Base-by-base conservation (phyloP, 1,140 invertebrate species). In the Rhysida immarginata region DNA sequence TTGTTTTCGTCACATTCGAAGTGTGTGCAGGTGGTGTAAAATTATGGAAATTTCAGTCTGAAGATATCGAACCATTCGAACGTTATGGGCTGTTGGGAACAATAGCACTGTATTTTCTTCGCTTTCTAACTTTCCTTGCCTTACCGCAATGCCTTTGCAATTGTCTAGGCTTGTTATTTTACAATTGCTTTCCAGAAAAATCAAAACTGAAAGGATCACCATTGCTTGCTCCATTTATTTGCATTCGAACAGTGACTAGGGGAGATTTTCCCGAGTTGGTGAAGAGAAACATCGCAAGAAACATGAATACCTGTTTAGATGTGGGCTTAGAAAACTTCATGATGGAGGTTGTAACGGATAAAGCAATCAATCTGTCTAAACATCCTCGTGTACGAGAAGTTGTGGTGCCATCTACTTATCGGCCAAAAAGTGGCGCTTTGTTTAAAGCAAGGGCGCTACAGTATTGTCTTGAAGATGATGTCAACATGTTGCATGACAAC, bases 311-410 rank as follows among this genome's bases (percentile, higher is more conserved):
- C 46, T 97, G 94, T 66, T 72, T 83, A 51, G 83, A 90, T 65
- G 83, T 87, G 2, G 93, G 93, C 3, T 71, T 98, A 42, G 90
- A 96, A 69, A 96, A 97, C 69, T 99, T 96, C 66, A 81, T 96
- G 57, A 86, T 98, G 62, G 93, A 98, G 78, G 91, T 98, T 21
- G 94, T 97, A 0, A 95, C 91, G 13, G 95, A 98, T 67, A 94
- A 91, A 71, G 76, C 80, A 29, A 58, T 72, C 13, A 62, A 67
- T 54, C 71, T 82, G 1, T 73, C 78, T 23, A 81, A 88, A 65
- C 76, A 82, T 53, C 76, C 84, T 56, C 76, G 86, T 2, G 67
- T 79, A 11, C 73, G 86, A 55, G 87, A 95, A 72, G 77, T 93
- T 2, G 84, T 96, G 13, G 90, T 96, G 1, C 92, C 92, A 26